Evolutionary conservation across 1,140 invertebrate genomes (phyloP), one percentile per base, ranked within the genome.

Genomic region (Ceratina australensis): DNA sequence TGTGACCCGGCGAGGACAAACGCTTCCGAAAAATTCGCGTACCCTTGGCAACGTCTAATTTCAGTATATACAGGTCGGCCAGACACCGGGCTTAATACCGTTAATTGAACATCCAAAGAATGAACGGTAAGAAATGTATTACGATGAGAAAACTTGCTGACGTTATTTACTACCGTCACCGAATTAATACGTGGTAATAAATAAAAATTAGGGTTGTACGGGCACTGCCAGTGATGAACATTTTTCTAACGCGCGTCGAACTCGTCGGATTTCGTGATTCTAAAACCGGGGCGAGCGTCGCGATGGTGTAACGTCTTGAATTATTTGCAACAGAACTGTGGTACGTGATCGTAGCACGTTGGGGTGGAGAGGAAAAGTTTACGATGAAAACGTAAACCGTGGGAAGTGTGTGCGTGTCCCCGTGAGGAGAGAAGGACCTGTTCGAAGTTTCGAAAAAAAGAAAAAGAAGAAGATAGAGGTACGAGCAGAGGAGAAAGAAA

Each of bases 401-500:
- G n/a, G 16, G 20, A 13, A 64, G 13, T 2, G 20, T n/a, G 33
- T 2, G 20, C 18, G 33, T 20, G 33, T 64, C 42, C 18, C 20
- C 33, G 33, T 8, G 33, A 10, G 33, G 10, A 10, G 33, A 63
- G 47, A 26, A 60, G 33, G 49, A 56, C n/a, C 33, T 0, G 67
- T 57, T 67, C 54, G 68, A 83, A 84, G 73, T 84, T 84, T 81
- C n/a, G 47, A 42, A 10, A 42, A 42, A 42, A 42, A 42, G 10
- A 42, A 2, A 42, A 42, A 42, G 10, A 42, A 10, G 5, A 42
- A 42, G 5, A 42, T 10, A n/a, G 33, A 42, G 33, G 33, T n/a
- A n/a, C n/a, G n/a, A n/a, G n/a, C n/a, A n/a, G n/a, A n/a, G 33
- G 54, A 63, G 78, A 71, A 71, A 72, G 33, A 80, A 74, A 77